Evolutionary conservation across 2,797 vertebrate species (phyloP), one percentile per base, ranked within the genome.

Genomic region (Sciurus carolinensis): DNA sequence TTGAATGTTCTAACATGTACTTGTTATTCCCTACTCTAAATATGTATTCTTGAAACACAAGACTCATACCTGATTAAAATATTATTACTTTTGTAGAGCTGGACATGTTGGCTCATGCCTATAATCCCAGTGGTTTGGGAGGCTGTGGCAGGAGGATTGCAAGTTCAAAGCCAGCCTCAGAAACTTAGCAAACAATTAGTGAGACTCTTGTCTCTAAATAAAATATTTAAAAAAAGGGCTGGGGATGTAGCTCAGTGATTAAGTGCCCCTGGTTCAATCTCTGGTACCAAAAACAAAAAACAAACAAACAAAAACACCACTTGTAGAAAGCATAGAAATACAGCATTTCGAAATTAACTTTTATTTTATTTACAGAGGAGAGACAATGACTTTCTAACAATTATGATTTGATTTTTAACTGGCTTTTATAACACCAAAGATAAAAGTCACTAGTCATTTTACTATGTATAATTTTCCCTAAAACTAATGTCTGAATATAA

Each of bases 1-100:
- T 98, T 98, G 98, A 98, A 98, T 84, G 12, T 98, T 98, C 97
- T 99, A 98, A 99, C 97, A 98, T 98, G 97, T 66, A 15, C 94
- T 97, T 98, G 97, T 98, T 98, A 98, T 98, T 98, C 97, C 91
- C 83, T 96, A 95, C 96, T 96, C 92, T 95, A 98, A 98, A 97
- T 97, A 97, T 36, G 98, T 98, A 98, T 97, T 98, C 97, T 97
- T 98, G 98, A 98, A 98, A 98, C 95, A 97, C 96, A 97, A 87
- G 95, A 50, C 54, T 36, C 36, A 36, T 36, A 36, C 36, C 36
- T 36, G 36, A 36, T 36, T 36, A 36, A 36, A 3, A 36, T 36
- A 3, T 36, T 36, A 57, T 22, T 57, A 57, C 20, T 22, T 57
- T 57, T 57, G 54, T 36, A 57, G 18, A 57, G 54, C 18, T 57